A percentile compares a stretch with the other conserved stretches of the same genome.
Evolutionary conservation across 2,113 vertebrate species (phyloP).

Genomic region (Apaloderma vittatum): DNA sequence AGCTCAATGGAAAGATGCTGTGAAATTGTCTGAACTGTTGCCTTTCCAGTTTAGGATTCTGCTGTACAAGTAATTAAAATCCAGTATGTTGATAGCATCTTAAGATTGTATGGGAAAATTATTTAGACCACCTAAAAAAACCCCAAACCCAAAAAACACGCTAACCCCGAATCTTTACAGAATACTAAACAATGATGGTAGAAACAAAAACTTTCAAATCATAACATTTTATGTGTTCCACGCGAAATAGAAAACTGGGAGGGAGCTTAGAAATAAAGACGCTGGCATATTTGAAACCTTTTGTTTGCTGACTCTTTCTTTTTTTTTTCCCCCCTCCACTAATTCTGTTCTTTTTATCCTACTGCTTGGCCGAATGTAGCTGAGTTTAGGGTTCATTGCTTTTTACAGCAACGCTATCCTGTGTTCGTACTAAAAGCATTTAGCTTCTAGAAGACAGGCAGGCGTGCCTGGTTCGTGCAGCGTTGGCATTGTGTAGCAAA

Average conservation of each 20-base stretch:
- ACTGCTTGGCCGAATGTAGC: background rate
- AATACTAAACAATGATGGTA: background rate
- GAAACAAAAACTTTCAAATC: background rate
- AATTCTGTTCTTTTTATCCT: background rate
- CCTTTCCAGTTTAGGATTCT: background rate
- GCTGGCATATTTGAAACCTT: background rate
- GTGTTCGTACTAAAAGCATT: background rate
- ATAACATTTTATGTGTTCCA: background rate
- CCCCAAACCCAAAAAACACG: too few relatives aligned
- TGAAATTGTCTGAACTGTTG: background rate
- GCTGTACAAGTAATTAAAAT: background rate
- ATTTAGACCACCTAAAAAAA: background rate
- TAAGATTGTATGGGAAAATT: background rate
- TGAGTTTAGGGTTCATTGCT: background rate
- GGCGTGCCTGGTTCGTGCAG: background rate
- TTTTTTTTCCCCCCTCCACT: background rate
- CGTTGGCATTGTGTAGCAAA: background rate
- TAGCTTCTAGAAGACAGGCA: background rate
- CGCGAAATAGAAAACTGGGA: background rate
- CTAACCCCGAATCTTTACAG: fast-evolving
- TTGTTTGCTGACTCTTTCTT: background rate
- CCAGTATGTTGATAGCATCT: background rate
- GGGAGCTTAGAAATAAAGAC: background rate
- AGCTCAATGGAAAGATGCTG: background rate
- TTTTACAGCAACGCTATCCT: background rate